Base-by-base conservation (phyloP, 2,797 vertebrate species). In the Myotis findleyi region DNA sequence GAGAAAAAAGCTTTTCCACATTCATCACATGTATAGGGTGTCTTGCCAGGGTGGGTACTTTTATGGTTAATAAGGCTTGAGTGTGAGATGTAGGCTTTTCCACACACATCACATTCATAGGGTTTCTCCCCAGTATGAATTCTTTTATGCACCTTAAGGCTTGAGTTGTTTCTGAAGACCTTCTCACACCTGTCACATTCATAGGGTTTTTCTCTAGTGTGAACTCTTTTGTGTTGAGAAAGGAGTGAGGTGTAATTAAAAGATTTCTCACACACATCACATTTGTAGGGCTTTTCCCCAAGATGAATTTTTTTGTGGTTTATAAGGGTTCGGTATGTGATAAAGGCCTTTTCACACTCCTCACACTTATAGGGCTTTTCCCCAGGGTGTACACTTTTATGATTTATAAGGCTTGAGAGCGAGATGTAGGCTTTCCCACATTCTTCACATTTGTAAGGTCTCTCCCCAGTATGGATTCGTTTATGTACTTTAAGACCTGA, bases 231-330 rank as follows among this genome's bases (percentile, higher is more conserved):
- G 92, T 98, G 98, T 89, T 98, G 97, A 87, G 97, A 96, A 84
- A 98, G 98, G 66, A 98, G 97, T 73, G 98, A 98, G 44, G 97
- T 98, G 91, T 98, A 98, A 94, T 97, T 98, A 97, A 98, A 98
- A 92, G 97, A 97, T 94, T 98, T 98, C 20, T 98, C 97, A 55
- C 98, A 98, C 47, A 98, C 94, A 0, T 96, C 53, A 16, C 98
- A 98, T 41, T 94, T 96, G 73, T 97, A 98, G 84, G 98, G 98
- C 87, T 97, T 98, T 91, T 98, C 97, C 68, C 97, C 97, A 0
- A 97, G 98, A 94, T 98, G 98, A 89, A 97, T 91, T 57, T 96
- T 97, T 55, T 44, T 97, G 96, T 98, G 98, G 89, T 98, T 98
- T 94, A 94, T 44, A 87, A 98, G 97, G n/a, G 98, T 97, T 88